Evolutionary conservation across 1,140 invertebrate species (phyloP).

Genomic region (Andricus grossulariae): DNA sequence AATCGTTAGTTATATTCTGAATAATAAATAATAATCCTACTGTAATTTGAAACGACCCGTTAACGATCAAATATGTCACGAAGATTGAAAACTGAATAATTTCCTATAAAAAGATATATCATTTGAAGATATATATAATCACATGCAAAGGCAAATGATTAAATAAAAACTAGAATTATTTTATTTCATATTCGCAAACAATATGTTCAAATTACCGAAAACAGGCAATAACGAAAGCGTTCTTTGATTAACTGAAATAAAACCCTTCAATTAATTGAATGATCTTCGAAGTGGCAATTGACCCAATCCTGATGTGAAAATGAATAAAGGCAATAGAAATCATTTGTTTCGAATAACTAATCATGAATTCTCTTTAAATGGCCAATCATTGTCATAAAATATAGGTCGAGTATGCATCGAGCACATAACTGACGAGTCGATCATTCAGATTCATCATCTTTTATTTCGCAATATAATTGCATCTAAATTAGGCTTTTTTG

Average conservation of each 20-base stretch:
- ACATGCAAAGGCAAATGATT: no score
- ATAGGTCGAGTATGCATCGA: conserved; percentile 50
- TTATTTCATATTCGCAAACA: no score
- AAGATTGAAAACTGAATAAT: no score
- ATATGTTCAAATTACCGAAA: no score
- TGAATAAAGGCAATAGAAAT: neutral
- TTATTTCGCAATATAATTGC: neutral
- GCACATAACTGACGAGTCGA: conserved; percentile 15
- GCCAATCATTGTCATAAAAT: conserved; percentile 52
- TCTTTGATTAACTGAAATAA: neutral
- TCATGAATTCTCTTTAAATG: conserved; percentile 52
- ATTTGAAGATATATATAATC: no score
- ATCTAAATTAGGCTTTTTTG: neutral
- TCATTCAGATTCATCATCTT: neutral
- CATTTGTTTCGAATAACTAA: conserved; percentile 29
- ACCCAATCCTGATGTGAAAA: neutral
- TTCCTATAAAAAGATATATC: no score
- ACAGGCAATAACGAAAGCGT: neutral
- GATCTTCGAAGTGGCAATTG: neutral
- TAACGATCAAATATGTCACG: no score
- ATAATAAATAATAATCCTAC: no score
- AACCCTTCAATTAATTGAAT: neutral
- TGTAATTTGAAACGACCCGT: no score
- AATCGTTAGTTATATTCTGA: no score
- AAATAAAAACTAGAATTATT: no score